Evolutionary conservation across 2,797 vertebrate species (phyloP).

Genomic region (Ceyx erithaca): DNA sequence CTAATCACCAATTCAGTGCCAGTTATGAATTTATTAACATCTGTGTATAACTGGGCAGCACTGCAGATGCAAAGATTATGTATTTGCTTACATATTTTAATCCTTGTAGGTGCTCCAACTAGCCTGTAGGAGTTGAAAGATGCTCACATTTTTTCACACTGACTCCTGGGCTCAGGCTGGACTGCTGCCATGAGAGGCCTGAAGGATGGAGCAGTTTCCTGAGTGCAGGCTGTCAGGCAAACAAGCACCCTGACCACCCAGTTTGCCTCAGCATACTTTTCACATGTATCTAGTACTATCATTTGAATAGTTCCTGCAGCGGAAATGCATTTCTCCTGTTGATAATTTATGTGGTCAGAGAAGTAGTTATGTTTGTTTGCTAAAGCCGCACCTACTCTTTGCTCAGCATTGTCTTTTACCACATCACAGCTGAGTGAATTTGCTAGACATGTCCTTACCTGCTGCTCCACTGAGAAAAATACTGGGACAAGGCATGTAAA

Average conservation of each 20-base stretch:
- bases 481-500: not conserved
- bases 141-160: not conserved
- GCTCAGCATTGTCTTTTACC: not conserved
- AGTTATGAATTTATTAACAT: not conserved
- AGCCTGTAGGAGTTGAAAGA: not conserved
- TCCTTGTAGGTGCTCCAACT: not conserved
- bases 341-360: not conserved
- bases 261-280: not conserved
- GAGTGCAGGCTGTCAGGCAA: not conserved
- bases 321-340: not conserved
- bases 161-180: not conserved
- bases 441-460: not conserved
- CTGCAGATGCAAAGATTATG: not conserved
- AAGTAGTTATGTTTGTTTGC: not conserved
- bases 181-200: fast-evolving
- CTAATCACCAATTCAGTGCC: not conserved
- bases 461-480: not conserved
- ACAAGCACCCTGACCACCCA: not conserved
- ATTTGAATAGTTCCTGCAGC: not conserved
- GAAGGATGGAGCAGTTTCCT: not conserved
- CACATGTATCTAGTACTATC: not conserved
- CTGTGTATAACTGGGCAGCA: not conserved
- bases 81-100: not conserved
- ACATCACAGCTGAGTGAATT: not conserved
- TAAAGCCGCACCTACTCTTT: not conserved